Percentiles rank a stretch among this genome's conserved stretches.
phyloP scores from a whole-genome alignment of 1,140 invertebrate genomes.

The Dendrolimus kikuchii region DNA sequence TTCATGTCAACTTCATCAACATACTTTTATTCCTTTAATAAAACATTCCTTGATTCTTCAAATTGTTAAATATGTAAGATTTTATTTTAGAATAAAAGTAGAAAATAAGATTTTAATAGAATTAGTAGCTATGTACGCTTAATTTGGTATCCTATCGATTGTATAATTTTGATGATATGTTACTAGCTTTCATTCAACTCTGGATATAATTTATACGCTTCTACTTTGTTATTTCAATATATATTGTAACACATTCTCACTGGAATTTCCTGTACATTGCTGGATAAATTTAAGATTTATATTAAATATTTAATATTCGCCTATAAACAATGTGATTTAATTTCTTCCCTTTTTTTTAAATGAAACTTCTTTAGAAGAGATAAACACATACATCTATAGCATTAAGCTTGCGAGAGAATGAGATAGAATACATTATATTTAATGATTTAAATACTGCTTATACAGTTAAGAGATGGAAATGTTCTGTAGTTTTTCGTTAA shows the following conservation, averaged over 20 bases:
- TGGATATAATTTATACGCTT: slow-evolving; percentile 1
- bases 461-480: no score
- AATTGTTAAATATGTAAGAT: slow-evolving; percentile 34
- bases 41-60: no score
- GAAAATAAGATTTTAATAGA: slow-evolving; percentile 29
- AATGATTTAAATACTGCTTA: no score
- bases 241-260: slow-evolving; percentile 10
- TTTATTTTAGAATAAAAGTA: slow-evolving; percentile 44
- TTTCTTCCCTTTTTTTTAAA: not conserved
- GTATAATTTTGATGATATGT: no score
- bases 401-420: no score
- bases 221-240: slow-evolving; percentile 6
- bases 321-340: slow-evolving; percentile 40
- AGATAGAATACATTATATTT: no score
- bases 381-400: no score
- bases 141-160: no score
- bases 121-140: slow-evolving; percentile 14
- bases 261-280: slow-evolving; percentile 50
- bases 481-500: no score
- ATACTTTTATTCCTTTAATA: slow-evolving; percentile 29
- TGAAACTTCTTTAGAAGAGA: not conserved
- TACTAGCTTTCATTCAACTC: no score
- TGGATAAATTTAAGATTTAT: slow-evolving; percentile 54
- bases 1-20: slow-evolving; percentile 11
- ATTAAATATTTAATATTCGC: slow-evolving; percentile 66